Base-by-base conservation (phyloP, 2,113 vertebrate genomes). In the Carollia perspicillata region DNA sequence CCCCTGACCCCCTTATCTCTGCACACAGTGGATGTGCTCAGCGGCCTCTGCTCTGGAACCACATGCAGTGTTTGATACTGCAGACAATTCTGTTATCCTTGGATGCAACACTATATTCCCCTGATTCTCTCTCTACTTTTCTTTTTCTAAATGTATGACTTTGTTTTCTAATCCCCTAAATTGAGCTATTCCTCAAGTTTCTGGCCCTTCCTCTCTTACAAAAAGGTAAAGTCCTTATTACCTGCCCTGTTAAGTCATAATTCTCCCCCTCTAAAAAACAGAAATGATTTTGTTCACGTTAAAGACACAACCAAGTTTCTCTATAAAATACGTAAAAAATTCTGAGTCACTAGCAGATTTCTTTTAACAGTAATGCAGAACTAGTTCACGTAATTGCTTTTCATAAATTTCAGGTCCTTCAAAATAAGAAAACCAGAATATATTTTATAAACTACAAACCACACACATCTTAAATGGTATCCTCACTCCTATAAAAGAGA, bases 391-490 rank as follows among this genome's bases (percentile, higher is more conserved):
- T 5, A 77, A 37, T 49, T 71, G 72, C 20, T 78, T 95, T 94
- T 47, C 6, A 77, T 68, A 91, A 53, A n/a, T 71, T 75, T 97
- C 18, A 84, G 14, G 11, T 44, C 51, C 8, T 37, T 93, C 33
- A 83, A 90, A 95, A 80, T 28, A 77, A 79, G 80, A 17, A 26
- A 94, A 47, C 1, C 3, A 87, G 10, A 84, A 96, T 66, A 37
- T 18, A 22, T 94, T 97, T 84, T 72, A 87, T 95, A 93, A 97
- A 93, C 5, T 92, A 65, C 90, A 0, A 4, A 42, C 0, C 71
- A 92, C 42, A 40, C 42, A 22, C 33, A 96, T 72, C 51, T 89
- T 22, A 79, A 35, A 83, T 88, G 53, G 35, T 79, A 71, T 92
- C 90, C 90, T 84, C 60, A 1, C 65, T 74, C 55, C 63, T 90